Percentiles rank a stretch among this genome's conserved stretches.
Conservation (phyloP, 2,888 invertebrate genomes). For the Subacronicta megacephala region DNA sequence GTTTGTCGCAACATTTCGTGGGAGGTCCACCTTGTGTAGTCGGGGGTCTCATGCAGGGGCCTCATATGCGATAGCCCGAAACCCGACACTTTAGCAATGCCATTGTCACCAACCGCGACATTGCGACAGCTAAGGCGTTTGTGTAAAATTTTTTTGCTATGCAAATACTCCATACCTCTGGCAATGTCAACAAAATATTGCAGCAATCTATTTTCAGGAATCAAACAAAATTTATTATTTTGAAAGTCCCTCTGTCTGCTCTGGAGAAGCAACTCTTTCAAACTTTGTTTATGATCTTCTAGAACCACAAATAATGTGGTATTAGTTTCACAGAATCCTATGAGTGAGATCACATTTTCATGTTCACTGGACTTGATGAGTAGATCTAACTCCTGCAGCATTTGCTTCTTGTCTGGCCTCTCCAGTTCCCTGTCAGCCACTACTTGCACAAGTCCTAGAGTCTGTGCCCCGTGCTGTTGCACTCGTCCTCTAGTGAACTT, state of each 20-base stretch:
- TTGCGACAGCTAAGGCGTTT: conserved; percentile 93
- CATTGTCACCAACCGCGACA: conserved; percentile 91
- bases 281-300: conserved; percentile 91
- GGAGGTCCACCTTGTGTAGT: conserved; percentile 94
- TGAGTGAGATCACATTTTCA: conserved; percentile 92
- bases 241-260: conserved; percentile 87
- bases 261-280: conserved; percentile 93
- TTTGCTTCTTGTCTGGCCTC: conserved; percentile 86
- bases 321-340: conserved; percentile 94
- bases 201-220: conserved; percentile 91
- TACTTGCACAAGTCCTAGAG: conserved; percentile 90
- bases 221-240: conserved; percentile 89
- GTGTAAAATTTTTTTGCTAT: conserved; percentile 92
- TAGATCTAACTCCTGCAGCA: conserved; percentile 92
- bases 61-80: conserved; percentile 93
- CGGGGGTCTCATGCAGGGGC: conserved; percentile 91
- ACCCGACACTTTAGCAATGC: conserved; percentile 92
- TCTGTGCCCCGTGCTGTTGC: conserved; percentile 89
- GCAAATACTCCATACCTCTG: conserved; percentile 92
- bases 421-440: conserved; percentile 90
- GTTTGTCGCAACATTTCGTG: conserved; percentile 93
- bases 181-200: conserved; percentile 92
- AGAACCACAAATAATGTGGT: conserved; percentile 93
- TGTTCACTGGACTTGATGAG: conserved; percentile 92
- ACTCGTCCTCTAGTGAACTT: conserved; percentile 93